These are phyloP conservation scores for Catocala fraxini DNA, from an alignment of 2,888 invertebrate species.

Conservation along the genomic window DNA sequence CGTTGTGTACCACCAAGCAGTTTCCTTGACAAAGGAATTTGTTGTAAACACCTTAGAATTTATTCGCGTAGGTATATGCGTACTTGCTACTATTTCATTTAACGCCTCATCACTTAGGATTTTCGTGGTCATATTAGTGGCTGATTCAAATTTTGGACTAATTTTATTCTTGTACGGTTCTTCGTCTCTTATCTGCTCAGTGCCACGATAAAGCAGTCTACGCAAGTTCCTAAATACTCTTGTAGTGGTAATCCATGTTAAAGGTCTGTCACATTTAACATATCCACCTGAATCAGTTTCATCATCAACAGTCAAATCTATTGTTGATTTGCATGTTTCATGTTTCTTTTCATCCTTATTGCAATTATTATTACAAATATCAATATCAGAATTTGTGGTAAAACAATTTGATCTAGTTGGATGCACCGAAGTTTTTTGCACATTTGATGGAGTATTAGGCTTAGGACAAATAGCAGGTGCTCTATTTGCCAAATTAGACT, in stretches of 20 bases:
- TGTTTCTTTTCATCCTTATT: background rate
- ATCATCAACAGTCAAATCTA: no score
- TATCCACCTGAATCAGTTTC: background rate
- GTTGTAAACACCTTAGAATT: no score
- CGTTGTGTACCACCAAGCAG: no score
- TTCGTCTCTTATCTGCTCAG: background rate
- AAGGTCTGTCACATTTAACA: conserved; percentile 1
- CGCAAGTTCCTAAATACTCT: background rate
- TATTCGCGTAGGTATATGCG: no score
- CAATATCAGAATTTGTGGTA: no score
- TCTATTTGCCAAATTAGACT: conserved; percentile 6
- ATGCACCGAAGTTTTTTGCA: no score
- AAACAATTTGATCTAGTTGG: no score
- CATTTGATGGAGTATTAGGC: background rate
- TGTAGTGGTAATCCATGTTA: conserved; percentile 1
- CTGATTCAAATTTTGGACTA: background rate
- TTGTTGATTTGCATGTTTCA: no score
- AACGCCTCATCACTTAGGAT: no score
- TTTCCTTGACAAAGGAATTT: no score
- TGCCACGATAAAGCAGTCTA: background rate
- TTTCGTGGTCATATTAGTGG: background rate
- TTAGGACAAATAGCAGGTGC: background rate
- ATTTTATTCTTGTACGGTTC: background rate
- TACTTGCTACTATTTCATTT: no score
- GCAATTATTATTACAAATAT: no score